These are phyloP conservation scores for Tipula unca DNA, from an alignment of 2,888 invertebrate genomes.

Conservation along the genomic window DNA sequence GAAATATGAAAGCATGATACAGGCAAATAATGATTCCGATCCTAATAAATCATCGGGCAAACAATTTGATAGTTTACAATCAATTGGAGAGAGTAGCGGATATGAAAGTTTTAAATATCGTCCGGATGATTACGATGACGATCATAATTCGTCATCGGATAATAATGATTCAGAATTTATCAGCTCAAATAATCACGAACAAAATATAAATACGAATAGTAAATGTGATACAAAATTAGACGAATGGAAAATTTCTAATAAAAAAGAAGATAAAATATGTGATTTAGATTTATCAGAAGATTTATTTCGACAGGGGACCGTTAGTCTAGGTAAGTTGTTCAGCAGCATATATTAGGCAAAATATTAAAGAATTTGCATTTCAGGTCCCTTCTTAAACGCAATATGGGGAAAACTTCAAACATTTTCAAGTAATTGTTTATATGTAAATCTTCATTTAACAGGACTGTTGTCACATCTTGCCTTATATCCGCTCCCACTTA, in stretches of 20 bases:
- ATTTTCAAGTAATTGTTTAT: slow-evolving; percentile 74
- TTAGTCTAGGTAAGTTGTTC: slow-evolving; percentile 38
- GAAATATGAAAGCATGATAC: neutral
- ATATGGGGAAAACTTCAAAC: slow-evolving; percentile 73
- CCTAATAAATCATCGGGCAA: slow-evolving; percentile 22
- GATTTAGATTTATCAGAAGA: slow-evolving; percentile 43
- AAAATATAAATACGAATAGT: slow-evolving; percentile 24
- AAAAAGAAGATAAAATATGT: slow-evolving; percentile 34
- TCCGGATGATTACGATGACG: slow-evolving; percentile 44
- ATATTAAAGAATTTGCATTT: neutral
- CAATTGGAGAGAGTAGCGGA: slow-evolving; percentile 63
- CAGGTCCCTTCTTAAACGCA: slow-evolving; percentile 73
- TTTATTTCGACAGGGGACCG: slow-evolving; percentile 42
- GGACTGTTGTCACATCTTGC: slow-evolving; percentile 79
- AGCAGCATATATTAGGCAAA: neutral
- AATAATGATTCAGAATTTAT: slow-evolving; percentile 33
- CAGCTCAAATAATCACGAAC: slow-evolving; percentile 30
- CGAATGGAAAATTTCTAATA: slow-evolving; percentile 36
- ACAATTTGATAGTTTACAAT: slow-evolving; percentile 55
- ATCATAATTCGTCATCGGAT: slow-evolving; percentile 24
- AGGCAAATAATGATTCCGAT: neutral
- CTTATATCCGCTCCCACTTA: slow-evolving; percentile 78
- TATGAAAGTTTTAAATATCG: slow-evolving; percentile 63
- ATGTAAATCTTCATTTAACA: slow-evolving; percentile 80
- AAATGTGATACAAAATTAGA: slow-evolving; percentile 27